These are phyloP conservation scores for Rapana venosa DNA, from an alignment of 2,888 invertebrate species.

Conservation along the genomic window DNA sequence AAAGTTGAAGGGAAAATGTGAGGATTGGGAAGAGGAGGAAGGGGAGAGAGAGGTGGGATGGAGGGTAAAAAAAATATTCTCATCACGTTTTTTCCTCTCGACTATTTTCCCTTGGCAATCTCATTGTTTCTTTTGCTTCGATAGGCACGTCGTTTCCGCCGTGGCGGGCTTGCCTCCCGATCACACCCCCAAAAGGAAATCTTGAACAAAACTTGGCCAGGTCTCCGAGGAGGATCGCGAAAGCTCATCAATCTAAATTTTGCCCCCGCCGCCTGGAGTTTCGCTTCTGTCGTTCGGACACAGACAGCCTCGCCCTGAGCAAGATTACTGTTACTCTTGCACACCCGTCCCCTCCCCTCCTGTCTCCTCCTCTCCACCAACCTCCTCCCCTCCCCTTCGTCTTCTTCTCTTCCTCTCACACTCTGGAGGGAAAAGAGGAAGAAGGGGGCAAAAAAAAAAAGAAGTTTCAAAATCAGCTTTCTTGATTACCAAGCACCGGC, in stretches of 20 bases:
- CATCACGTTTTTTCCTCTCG: conserved; percentile 5
- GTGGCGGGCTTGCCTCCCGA: not conserved
- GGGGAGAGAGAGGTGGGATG: not conserved
- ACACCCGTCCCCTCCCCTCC: not conserved
- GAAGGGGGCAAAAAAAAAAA: not conserved
- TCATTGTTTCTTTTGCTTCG: conserved; percentile 31
- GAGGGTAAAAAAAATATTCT: not conserved
- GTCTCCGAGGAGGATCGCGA: not conserved
- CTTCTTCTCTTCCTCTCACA: not conserved
- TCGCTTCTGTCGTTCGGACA: not conserved
- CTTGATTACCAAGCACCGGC: not conserved
- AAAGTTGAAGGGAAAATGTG: not conserved
- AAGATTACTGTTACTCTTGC: conserved; percentile 6
- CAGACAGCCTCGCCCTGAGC: not conserved
- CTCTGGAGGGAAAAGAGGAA: not conserved
- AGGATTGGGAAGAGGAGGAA: not conserved
- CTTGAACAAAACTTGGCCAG: conserved; percentile 41
- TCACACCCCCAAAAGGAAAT: conserved; percentile 25
- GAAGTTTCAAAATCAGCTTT: conserved; percentile 11
- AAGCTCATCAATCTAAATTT: conserved; percentile 42
- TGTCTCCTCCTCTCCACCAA: not conserved
- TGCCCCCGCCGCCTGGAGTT: not conserved
- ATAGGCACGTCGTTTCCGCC: conserved; percentile 27
- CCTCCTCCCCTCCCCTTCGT: not conserved
- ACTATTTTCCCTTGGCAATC: conserved; percentile 27